Evolutionary conservation across 2,888 invertebrate species (phyloP), one percentile per base, ranked within the genome.

Genomic region (Augiades crinisus): DNA sequence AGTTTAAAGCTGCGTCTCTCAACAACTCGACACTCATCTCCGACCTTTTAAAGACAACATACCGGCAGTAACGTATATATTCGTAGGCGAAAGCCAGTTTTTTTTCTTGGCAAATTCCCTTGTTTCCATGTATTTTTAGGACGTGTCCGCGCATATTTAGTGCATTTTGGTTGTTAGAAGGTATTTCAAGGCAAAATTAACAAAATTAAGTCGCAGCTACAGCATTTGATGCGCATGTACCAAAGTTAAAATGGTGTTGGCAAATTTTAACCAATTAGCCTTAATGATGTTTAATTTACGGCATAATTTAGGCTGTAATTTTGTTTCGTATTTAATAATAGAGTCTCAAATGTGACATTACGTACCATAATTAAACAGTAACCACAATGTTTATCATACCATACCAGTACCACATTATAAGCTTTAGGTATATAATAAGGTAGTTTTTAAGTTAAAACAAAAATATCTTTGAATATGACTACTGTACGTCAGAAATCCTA

Each of bases 31-130:
- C 37, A 54, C 51, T 57, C 60, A 54, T 58, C 50, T 45, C 36
- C 38, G 33, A 37, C 47, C 37, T 38, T 41, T 33, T 41, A 51
- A 41, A 54, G 37, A 56, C 53, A 41, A 51, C 54, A 49, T 54
- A 45, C 50, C 22, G 41, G 40, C 46, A 47, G 33, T 34, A 52
- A 46, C 30, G 38, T 54, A 37, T 36, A 37, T 51, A 36, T 50
- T 47, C 46, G 45, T 52, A 52, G 37, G 27, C 52, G 60, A 62
- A 56, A 58, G 59, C 54, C 55, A 59, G 57, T 53, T 60, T 60
- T 51, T 56, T 62, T 63, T 64, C 63, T 64, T 64, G 65, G 63
- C 64, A 65, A 63, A 60, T 63, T 56, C 58, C 47, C 59, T 59
- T 59, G 55, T 58, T 59, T 56, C n/a, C 55, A 57, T 58, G 55